A percentile compares a stretch with the other conserved stretches of the same genome.
phyloP scores from a whole-genome alignment of 2,888 invertebrate species.

The Ectobius pallidus region DNA sequence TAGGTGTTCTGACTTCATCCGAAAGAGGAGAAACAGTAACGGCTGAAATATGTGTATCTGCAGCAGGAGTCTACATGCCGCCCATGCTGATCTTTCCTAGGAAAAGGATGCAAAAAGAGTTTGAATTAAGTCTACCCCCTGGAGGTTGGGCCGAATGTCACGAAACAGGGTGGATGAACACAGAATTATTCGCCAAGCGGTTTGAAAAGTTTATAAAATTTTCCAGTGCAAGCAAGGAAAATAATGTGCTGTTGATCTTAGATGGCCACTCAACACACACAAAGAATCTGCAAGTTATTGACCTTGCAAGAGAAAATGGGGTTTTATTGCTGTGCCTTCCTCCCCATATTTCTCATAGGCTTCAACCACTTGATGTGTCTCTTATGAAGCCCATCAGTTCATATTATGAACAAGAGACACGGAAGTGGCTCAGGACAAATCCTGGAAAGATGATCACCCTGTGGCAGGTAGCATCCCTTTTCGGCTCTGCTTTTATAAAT shows the following conservation, averaged over 20 bases:
- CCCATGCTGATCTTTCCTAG: conserved; percentile 50
- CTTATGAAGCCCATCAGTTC: conserved; percentile 45
- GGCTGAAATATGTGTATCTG: conserved; percentile 49
- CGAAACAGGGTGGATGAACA: conserved; percentile 44
- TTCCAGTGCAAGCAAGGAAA: conserved; percentile 46
- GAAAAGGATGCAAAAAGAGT: conserved; percentile 48
- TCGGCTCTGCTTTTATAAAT: conserved; percentile 44
- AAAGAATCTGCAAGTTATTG: conserved; percentile 47
- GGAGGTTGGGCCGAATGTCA: conserved; percentile 47
- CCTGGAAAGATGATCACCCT: conserved; percentile 40
- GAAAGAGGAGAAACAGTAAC: conserved; percentile 49
- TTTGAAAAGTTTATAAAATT: conserved; percentile 45
- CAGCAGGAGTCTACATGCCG: conserved; percentile 49
- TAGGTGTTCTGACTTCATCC: conserved; percentile 46
- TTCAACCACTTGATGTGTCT: conserved; percentile 47
- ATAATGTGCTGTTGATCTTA: conserved; percentile 49
- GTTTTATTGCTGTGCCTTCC: conserved; percentile 47
- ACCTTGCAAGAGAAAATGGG: conserved; percentile 44
- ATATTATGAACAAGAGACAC: conserved; percentile 44
- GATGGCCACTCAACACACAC: conserved; percentile 51
- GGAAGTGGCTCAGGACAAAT: conserved; percentile 42
- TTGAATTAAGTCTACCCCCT: conserved; percentile 49
- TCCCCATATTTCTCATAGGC: conserved; percentile 47
- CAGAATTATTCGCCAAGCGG: conserved; percentile 17
- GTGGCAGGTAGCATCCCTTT: conserved; percentile 42